Evolutionary conservation across 2,797 vertebrate genomes (phyloP), one percentile per base, ranked within the genome.

Genomic region (Pempheris klunzingeri): DNA sequence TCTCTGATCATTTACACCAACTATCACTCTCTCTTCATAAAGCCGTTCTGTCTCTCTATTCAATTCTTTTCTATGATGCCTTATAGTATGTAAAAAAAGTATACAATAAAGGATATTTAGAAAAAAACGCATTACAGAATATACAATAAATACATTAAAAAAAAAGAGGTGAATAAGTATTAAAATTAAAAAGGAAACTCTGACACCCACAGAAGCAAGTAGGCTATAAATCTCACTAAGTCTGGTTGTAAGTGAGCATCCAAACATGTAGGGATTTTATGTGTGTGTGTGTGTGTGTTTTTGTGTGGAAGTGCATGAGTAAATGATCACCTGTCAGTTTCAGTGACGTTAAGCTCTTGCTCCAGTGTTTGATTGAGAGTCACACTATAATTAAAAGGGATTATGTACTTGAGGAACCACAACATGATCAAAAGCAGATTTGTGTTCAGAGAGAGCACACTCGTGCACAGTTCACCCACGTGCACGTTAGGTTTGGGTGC

Each of bases 371-470:
- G 66, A 70, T 74, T 62, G 68, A 67, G 22, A 74, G 60, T 69
- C 8, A 20, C 46, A 41, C 70, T 50, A 30, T 82, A 78, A 86
- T 88, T 88, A 87, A 87, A 84, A 71, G 34, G 60, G 53, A 81
- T 85, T 63, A 81, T 44, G 50, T 34, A 18, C 71, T 70, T 20
- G 49, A 54, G 63, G 58, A 81, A 53, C 62, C 57, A 4, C 54
- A 46, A 17, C 43, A 57, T 61, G 77, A 90, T 90, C 70, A 80
- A 50, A 82, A 75, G 72, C 76, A 81, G 77, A 79, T 63, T 82
- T 70, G 64, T 68, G 60, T 77, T 68, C 11, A 32, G 64, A 34
- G 68, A 82, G 30, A 61, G 54, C 24, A 8, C 24, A 10, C 55
- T 76, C 38, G 22, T 57, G 41, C 75, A 50, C 53, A 43, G 30